phyloP scores from a whole-genome alignment of 2,888 invertebrate species.

The Lymantria monacha region DNA sequence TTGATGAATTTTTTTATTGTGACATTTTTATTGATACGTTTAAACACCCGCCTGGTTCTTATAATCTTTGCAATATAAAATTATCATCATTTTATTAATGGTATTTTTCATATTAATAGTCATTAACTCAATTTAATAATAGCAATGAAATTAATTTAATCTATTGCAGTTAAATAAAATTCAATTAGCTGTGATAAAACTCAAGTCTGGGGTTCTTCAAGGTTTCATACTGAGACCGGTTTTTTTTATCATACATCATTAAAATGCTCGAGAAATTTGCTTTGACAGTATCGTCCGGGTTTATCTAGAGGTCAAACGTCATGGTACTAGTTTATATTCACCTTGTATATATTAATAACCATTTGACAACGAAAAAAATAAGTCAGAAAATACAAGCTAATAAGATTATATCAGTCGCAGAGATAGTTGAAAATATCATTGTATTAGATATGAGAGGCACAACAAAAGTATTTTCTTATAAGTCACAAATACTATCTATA shows the following conservation, averaged over 20 bases:
- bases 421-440: background rate
- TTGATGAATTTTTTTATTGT: no score
- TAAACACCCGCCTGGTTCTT: no score
- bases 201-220: slow-evolving; percentile 24
- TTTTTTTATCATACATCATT: slow-evolving; percentile 30
- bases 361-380: background rate
- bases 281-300: slow-evolving; percentile 40
- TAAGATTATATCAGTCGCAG: no score
- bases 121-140: slow-evolving; percentile 9
- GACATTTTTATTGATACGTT: no score
- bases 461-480: background rate
- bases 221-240: slow-evolving; percentile 32
- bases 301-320: slow-evolving; percentile 40
- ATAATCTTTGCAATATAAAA: background rate
- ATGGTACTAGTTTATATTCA: slow-evolving; percentile 25
- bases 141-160: slow-evolving; percentile 13
- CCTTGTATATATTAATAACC: slow-evolving; percentile 16
- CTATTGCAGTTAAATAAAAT: slow-evolving; percentile 20
- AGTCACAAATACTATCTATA: background rate
- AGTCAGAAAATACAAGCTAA: background rate
- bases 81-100: background rate
- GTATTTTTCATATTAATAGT: background rate
- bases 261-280: slow-evolving; percentile 36
- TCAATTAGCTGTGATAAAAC: slow-evolving; percentile 18
- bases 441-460: background rate